Evolutionary conservation across 2,888 invertebrate genomes (phyloP), one percentile per base, ranked within the genome.

Genomic region (Drosophila colorata): DNA sequence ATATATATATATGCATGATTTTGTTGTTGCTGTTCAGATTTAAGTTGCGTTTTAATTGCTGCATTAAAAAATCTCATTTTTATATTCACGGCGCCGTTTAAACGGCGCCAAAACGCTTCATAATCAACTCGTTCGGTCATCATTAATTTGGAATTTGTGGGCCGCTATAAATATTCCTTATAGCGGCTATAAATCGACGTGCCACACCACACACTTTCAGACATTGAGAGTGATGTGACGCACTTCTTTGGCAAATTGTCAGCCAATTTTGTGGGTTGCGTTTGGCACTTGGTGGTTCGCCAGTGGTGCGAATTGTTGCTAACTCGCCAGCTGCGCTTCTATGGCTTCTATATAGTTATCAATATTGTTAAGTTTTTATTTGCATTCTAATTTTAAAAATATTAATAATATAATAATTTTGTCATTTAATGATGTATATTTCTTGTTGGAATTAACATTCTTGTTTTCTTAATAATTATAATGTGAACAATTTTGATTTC

Each of bases 61-160:
- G 79, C 66, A 78, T 66, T 87, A 84, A 81, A 78, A 81, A 78
- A 65, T 61, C 28, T 25, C 49, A 68, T 63, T 60, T 56, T 69
- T 63, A 51, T 57, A 58, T 43, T 41, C 74, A 49, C 23, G 64
- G 55, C 74, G 86, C 68, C 74, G 58, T 80, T 83, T 86, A 82
- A 83, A 83, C 44, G 87, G 80, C 82, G 87, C 80, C 87, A 79
- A 76, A 71, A 78, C 48, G 37, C 31, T 69, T 71, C 69, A 70
- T 56, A 63, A 78, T 64, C 72, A 44, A 20, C 51, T 56, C 49
- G 53, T 70, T 77, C 33, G 58, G 61, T 67, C 78, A 74, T 77
- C 66, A 69, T 77, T 63, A 60, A 65, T 53, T 61, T 51, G 49
- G 51, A 59, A 75, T 78, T 66, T 68, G 66, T 41, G 28, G 51